Evolutionary conservation across 1,140 invertebrate genomes (phyloP).

Genomic region (Orchesella cincta): DNA sequence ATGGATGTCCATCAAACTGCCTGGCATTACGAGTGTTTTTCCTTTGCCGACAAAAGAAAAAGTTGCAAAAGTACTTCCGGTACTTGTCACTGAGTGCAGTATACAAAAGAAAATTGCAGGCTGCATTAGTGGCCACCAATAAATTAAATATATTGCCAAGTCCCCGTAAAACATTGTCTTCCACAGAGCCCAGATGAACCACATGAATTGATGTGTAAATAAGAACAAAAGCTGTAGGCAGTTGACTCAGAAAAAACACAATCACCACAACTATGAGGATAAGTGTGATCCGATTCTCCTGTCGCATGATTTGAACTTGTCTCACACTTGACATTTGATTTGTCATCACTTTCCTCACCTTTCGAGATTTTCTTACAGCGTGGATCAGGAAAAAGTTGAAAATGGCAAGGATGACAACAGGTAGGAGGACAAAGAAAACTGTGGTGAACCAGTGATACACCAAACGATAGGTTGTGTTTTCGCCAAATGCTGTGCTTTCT

Average conservation of each 20-base stretch:
- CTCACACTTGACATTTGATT: constrained; percentile 43
- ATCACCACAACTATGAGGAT: constrained; percentile 75
- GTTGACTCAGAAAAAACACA: constrained; percentile 72
- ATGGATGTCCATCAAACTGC: constrained; percentile 29
- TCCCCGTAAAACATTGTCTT: constrained; percentile 51
- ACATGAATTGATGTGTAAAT: constrained; percentile 59
- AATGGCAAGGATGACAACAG: constrained; percentile 66
- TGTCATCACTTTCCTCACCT: constrained; percentile 49
- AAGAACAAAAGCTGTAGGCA: constrained; percentile 66
- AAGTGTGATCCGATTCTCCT: constrained; percentile 73
- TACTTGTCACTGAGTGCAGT: constrained; percentile 76
- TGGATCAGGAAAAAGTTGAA: constrained; percentile 73
- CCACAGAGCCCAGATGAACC: constrained; percentile 51
- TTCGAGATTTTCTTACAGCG: constrained; percentile 58
- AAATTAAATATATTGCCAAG: constrained; percentile 74
- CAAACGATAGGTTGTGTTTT: constrained; percentile 62
- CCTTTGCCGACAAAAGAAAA: constrained; percentile 59
- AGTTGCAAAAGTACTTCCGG: constrained; percentile 69
- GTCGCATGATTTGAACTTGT: constrained; percentile 54
- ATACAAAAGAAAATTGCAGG: constrained; percentile 72
- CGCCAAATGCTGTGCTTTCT: constrained; percentile 56
- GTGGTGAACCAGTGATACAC: constrained; percentile 71
- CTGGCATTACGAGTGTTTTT: neutral
- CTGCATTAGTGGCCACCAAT: constrained; percentile 70
- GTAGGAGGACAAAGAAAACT: constrained; percentile 68